Conservation (phyloP, 2,797 vertebrate species). For the Fringilla coelebs region DNA sequence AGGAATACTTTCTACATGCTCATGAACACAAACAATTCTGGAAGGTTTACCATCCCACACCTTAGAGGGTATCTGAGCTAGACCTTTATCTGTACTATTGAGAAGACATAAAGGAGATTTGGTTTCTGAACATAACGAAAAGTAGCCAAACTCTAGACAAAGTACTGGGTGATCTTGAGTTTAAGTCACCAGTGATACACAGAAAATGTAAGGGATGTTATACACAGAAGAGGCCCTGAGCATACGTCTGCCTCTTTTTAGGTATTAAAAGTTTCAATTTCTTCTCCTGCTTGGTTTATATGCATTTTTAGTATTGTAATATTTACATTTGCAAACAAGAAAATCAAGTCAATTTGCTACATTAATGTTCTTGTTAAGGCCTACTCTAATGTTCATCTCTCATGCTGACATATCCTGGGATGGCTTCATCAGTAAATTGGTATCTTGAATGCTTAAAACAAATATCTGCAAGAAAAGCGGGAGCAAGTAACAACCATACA, state of each 20-base stretch:
- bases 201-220: not conserved
- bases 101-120: not conserved
- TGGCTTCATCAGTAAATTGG: not conserved
- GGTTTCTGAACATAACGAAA: not conserved
- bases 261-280: not conserved
- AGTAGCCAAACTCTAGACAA: not conserved
- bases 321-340: fast-evolving
- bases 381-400: not conserved
- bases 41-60: not conserved
- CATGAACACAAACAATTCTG: not conserved
- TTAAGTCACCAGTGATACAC: not conserved
- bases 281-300: not conserved
- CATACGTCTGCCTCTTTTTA: not conserved
- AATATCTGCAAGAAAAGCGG: not conserved
- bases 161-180: not conserved
- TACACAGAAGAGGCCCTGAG: not conserved
- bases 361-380: not conserved
- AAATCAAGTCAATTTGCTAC: not conserved
- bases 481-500: not conserved
- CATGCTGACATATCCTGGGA: not conserved
- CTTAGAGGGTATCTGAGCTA: not conserved
- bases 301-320: not conserved
- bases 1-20: not conserved
- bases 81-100: not conserved
- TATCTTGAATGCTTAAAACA: not conserved